Base-by-base conservation (phyloP, 2,888 invertebrate species). In the Eurois occulta region DNA sequence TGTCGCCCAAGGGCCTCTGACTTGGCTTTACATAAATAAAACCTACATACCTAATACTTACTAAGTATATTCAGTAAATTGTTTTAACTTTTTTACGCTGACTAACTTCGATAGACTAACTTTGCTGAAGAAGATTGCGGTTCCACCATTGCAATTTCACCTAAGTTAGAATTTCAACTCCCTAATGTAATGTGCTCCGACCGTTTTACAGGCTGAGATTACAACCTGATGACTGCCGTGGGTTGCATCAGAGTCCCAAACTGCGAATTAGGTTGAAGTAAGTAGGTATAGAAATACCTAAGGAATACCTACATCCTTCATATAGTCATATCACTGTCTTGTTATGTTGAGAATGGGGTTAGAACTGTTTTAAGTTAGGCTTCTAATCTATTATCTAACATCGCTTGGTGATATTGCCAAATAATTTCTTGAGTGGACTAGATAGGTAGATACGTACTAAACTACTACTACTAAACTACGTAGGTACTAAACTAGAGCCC, bases 171-270 rank as follows among this genome's bases (percentile, higher is more conserved):
- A 82, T 82, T 85, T 75, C 74, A 80, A 85, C 43, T 85, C 85
- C 83, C 85, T 75, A 82, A 85, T 86, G 83, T 75, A 82, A 85
- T 86, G 83, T 85, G 77, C 79, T 77, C 66, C 75, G 76, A 85
- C 76, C 75, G 67, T 86, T 77, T 86, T 83, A 74, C 80, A 71
- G 58, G 68, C 67, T 72, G 69, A 68, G 83, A 85, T 86, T 80
- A 85, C 72, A 65, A 75, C 70, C 77, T 85, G 77, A 85, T 73
- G 75, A 83, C 72, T 78, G 73, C 73, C 28, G 55, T 46, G 77
- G 83, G 80, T 67, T 86, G 76, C 83, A 80, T 77, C 75, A 77
- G 73, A 68, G 78, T 78, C 67, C 73, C 82, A 76, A 81, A 78
- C 71, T 76, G 85, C 76, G 76, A 85, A 76, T 75, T 60, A 71